These are phyloP conservation scores for Empidonax traillii DNA, from an alignment of 2,113 vertebrate species.

Conservation along the genomic window DNA sequence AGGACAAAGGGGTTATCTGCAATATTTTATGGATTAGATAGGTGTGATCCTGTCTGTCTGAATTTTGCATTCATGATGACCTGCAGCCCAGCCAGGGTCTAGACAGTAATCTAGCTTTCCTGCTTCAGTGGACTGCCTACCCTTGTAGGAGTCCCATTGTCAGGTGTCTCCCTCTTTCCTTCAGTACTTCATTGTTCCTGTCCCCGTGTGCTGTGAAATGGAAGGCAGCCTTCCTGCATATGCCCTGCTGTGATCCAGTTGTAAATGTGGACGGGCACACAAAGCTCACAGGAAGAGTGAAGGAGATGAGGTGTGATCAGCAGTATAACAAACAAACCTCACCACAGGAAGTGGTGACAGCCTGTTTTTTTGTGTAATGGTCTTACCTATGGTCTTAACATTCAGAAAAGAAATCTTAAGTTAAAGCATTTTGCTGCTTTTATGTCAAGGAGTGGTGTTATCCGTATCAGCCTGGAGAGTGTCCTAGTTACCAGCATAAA, in stretches of 20 bases:
- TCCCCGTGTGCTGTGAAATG: background rate
- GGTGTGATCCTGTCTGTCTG: background rate
- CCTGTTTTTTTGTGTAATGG: background rate
- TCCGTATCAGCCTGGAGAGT: background rate
- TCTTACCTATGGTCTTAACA: background rate
- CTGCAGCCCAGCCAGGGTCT: background rate
- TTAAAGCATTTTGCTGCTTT: background rate
- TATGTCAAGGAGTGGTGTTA: background rate
- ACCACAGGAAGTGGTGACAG: accelerated
- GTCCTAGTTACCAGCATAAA: background rate
- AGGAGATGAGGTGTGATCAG: accelerated
- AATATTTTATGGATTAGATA: background rate
- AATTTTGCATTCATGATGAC: background rate
- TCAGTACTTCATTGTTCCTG: background rate
- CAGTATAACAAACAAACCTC: background rate
- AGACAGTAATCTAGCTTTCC: background rate
- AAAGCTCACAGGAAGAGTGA: background rate
- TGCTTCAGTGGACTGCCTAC: background rate
- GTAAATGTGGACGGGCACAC: background rate
- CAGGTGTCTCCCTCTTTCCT: background rate
- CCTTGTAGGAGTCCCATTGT: background rate
- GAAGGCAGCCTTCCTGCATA: background rate
- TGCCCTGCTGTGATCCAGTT: background rate
- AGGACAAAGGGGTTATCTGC: background rate
- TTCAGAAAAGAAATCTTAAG: background rate